Base-by-base conservation (phyloP, 2,113 vertebrate genomes). In the Syrrhaptes paradoxus region DNA sequence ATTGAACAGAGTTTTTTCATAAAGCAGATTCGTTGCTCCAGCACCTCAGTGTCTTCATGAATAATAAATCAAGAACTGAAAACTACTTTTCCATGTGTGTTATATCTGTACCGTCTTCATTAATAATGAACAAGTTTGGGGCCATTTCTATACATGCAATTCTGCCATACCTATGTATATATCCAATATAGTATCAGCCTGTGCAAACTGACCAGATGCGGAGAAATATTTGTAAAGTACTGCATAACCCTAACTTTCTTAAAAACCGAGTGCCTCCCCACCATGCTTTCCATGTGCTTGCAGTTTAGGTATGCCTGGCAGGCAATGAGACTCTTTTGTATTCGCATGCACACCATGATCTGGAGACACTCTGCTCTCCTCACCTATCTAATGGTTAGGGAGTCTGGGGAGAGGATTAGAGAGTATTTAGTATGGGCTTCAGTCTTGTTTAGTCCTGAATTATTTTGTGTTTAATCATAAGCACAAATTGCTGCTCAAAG, bases 201-300 rank as follows among this genome's bases (percentile, higher is more conserved):
- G 24, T 29, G 24, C 26, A 77, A 63, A 45, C 36, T 46, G 87
- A 41, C 22, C 32, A 48, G 46, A 41, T 0, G 3, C 18, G 78
- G n/a, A 34, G 17, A 45, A 48, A 31, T 71, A 79, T 22, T 46
- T 66, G 32, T 59, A 43, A 43, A 21, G 19, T 51, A 28, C 24
- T 49, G 17, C 5, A 13, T 51, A 62, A n/a, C 10, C 12, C 15
- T 36, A 41, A 49, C 22, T 41, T 13, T 71, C 18, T 61, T 26
- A 48, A 65, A 80, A 80, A 9, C 2, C 25, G 32, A 67, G 10
- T 58, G 26, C 22, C 21, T 61, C 20, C 28, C 85, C 15, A 71
- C 8, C 2, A 2, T 20, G 41, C 15, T 45, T 4, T 7, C 20
- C 0, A 0, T 48, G 48, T 36, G 25, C n/a, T 51, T 66, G 25